Conservation (phyloP, 1,140 invertebrate species). For the Zaprionus africanus region DNA sequence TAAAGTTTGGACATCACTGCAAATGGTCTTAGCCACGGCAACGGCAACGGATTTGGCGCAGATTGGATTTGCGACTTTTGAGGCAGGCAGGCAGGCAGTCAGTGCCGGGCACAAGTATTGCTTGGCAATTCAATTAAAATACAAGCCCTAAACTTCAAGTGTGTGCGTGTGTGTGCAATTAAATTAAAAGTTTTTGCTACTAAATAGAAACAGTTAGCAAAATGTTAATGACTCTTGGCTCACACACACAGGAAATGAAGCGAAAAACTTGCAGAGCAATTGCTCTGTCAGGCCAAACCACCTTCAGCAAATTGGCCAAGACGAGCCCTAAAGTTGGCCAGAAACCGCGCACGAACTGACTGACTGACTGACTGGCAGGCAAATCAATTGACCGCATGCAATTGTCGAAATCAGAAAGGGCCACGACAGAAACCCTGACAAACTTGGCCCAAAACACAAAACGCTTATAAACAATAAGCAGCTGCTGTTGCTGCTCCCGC, state of each 20-base stretch:
- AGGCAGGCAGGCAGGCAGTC: background rate
- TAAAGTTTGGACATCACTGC: conserved; percentile 45
- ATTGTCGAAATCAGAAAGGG: conserved; percentile 26
- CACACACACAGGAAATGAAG: conserved; percentile 38
- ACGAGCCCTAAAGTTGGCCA: background rate
- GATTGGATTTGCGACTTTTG: conserved; percentile 69
- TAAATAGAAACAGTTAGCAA: conserved; percentile 53
- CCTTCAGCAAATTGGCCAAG: conserved; percentile 12
- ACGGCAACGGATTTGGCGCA: conserved; percentile 55
- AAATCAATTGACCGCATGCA: conserved; percentile 46
- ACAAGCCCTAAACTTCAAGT: conserved; percentile 16
- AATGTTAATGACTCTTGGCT: conserved; percentile 62
- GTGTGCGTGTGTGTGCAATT: conserved; percentile 47
- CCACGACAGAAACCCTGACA: conserved; percentile 29
- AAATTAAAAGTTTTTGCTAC: conserved; percentile 68
- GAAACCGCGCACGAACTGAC: conserved; percentile 22
- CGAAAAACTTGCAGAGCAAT: background rate
- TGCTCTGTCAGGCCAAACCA: background rate
- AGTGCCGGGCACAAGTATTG: conserved; percentile 1
- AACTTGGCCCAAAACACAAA: conserved; percentile 34
- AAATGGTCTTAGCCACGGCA: conserved; percentile 35
- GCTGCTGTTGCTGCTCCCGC: conserved; percentile 28
- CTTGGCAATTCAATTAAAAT: conserved; percentile 54
- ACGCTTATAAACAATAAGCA: conserved; percentile 41
- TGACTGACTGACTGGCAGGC: conserved; percentile 27